A percentile compares a stretch with the other conserved stretches of the same genome.
Conservation (phyloP, 2,888 invertebrate genomes). For the Empis stercorea region DNA sequence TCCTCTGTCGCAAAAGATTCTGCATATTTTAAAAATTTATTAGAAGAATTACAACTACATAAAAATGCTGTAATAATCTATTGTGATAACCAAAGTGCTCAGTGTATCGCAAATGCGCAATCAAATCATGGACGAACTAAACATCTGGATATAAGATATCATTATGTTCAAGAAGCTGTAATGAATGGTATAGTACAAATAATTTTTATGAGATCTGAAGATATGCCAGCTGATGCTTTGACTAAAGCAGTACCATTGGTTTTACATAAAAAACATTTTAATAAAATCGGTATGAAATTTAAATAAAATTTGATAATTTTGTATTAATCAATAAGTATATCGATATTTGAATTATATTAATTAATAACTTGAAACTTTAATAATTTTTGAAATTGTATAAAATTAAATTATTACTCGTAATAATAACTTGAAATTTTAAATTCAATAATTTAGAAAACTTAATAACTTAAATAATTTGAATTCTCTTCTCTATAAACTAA, state of each 20-base stretch:
- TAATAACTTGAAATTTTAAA: no score
- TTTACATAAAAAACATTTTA: constrained; percentile 4
- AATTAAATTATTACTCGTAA: no score
- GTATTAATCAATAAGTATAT: no score
- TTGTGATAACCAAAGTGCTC: constrained; percentile 5
- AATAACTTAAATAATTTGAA: no score
- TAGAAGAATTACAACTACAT: constrained; percentile 3
- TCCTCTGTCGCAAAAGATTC: constrained; percentile 6
- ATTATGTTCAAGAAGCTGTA: constrained; percentile 1
- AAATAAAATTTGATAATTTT: neutral
- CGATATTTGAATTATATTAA: no score
- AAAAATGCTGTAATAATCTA: neutral
- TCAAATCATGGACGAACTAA: neutral
- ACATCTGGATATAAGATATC: constrained; percentile 5
- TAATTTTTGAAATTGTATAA: no score
- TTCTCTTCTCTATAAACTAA: neutral
- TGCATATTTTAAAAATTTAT: constrained; percentile 5
- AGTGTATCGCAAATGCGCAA: no score
- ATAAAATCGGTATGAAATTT: constrained; percentile 3
- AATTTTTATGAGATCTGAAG: neutral
- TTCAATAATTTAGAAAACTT: no score
- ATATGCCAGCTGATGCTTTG: constrained; percentile 4
- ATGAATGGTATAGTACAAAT: neutral
- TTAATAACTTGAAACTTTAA: no score
- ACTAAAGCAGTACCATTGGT: neutral